Base-by-base conservation (phyloP, 2,888 invertebrate genomes). In the Cinara cedri region DNA sequence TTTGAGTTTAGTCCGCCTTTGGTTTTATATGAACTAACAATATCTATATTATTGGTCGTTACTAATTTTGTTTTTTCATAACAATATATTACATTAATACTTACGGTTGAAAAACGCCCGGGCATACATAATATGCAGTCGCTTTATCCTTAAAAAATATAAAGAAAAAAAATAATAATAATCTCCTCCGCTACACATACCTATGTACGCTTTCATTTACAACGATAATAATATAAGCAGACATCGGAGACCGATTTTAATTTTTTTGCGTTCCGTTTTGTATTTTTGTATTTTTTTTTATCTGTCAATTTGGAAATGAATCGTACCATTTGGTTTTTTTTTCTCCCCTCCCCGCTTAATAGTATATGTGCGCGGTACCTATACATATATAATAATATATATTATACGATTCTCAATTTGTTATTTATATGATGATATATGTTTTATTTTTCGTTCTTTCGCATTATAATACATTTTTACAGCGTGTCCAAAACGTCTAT, bases 401-500 rank as follows among this genome's bases (percentile, higher is more conserved):
- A 13, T 19, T 13, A 34, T 16, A 54, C 6, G 42, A 65, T 65
- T 75, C 21, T 54, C 21, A 44, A 24, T 75, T 54, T 54, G 4
- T 49, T 54, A 65, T 26, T 55, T 24, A 46, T 46, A 46, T 24
- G 42, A 62, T 46, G 66, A 65, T 44, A 42, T 66, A 46, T 66
- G n/a, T 19, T 55, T 66, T 44, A 34, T 55, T 55, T 65, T 54
- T 34, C 16, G 60, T 14, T 46, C 42, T 21, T 49, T 66, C 46
- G 3, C 49, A 16, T 19, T 46, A 34, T 24, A 76, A 46, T 57
- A 75, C 63, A 19, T 68, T 68, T 57, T 57, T 65, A 21, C 34
- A 34, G 46, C 76, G 34, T 78, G 76, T 78, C 76, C 34, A 78
- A n/a, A 78, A 78, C 68, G 68, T 76, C 76, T 60, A 68, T 78